These are phyloP conservation scores for Apomyelois bistriatella DNA, from an alignment of 2,888 invertebrate genomes.

Conservation along the genomic window DNA sequence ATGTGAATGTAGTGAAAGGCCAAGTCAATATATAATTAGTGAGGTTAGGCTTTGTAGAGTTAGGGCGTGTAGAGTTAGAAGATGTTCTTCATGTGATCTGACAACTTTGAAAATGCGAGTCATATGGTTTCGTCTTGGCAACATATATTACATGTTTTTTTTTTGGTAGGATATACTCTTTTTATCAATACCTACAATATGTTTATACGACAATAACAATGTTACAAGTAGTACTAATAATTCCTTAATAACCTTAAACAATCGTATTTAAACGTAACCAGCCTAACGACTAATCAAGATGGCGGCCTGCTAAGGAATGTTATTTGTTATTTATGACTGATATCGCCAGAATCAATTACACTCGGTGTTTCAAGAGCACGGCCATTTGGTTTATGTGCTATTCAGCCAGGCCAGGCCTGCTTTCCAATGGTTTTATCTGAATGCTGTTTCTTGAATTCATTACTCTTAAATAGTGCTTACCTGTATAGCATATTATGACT, in stretches of 20 bases:
- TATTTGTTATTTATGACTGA: conserved; percentile 35
- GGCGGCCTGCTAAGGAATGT: conserved; percentile 14
- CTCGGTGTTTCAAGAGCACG: conserved; percentile 35
- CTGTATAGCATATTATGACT: neutral
- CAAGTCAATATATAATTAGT: too few species aligned
- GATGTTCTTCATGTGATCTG: too few species aligned
- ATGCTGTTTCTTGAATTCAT: conserved; percentile 11
- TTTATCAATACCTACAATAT: too few species aligned
- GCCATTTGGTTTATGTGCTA: conserved; percentile 40
- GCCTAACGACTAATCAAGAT: neutral
- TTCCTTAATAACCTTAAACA: neutral
- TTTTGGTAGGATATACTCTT: too few species aligned
- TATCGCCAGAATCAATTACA: conserved; percentile 41
- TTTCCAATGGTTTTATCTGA: conserved; percentile 13
- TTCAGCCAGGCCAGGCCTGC: conserved; percentile 14
- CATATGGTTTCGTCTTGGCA: too few species aligned
- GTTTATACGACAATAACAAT: too few species aligned
- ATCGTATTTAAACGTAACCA: neutral
- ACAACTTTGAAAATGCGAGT: too few species aligned
- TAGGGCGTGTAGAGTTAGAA: too few species aligned
- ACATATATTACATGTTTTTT: too few species aligned
- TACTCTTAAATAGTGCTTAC: neutral
- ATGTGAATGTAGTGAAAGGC: too few species aligned
- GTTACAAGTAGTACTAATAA: too few species aligned
- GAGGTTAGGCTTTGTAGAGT: too few species aligned